Percentiles rank a stretch among this genome's conserved stretches.
Evolutionary conservation across 2,113 vertebrate genomes (phyloP).

Genomic region (Platycercus adscitus): DNA sequence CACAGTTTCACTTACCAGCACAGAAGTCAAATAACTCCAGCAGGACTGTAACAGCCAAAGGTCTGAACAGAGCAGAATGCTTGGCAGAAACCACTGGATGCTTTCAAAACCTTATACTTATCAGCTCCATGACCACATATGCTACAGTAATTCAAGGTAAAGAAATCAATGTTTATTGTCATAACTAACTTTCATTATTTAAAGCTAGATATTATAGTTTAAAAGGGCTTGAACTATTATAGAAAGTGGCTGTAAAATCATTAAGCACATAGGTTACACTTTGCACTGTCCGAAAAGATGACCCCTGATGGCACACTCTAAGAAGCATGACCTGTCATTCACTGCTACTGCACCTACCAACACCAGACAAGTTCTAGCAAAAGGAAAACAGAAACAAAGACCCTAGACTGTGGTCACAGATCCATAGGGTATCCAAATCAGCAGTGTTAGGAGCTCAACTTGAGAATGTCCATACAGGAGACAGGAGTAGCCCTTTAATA

Average conservation of each 20-base stretch:
- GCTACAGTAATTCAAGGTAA: background rate
- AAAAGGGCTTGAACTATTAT: background rate
- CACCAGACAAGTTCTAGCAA: background rate
- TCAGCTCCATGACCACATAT: background rate
- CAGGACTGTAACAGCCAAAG: background rate
- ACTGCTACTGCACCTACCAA: background rate
- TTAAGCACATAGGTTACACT: background rate
- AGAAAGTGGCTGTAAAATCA: background rate
- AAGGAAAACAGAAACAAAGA: background rate
- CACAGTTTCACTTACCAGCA: background rate
- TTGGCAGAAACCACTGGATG: background rate
- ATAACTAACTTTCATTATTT: background rate
- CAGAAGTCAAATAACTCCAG: background rate
- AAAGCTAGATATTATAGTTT: background rate
- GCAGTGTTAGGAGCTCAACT: background rate
- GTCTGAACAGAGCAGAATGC: background rate
- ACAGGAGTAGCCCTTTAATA: background rate
- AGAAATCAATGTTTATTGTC: background rate
- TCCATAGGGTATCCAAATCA: background rate
- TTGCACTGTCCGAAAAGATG: background rate
- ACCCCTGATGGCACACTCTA: background rate
- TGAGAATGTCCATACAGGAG: fast-evolving
- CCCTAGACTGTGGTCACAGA: background rate
- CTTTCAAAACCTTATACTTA: background rate
- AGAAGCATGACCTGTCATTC: background rate